phyloP scores from a whole-genome alignment of 1,140 invertebrate species.

The Lordiphosa mommai region DNA sequence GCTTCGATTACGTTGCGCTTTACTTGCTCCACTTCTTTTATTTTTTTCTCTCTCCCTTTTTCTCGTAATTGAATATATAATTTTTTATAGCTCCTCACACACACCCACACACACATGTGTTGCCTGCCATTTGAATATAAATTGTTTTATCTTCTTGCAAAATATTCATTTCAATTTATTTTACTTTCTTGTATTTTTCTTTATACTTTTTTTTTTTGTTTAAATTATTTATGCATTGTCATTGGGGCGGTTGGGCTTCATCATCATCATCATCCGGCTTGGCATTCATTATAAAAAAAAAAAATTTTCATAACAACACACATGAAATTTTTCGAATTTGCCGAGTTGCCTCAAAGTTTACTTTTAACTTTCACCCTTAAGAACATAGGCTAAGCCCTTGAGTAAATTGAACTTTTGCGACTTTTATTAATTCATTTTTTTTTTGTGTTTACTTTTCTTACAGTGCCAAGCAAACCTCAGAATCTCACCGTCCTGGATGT shows the following conservation, averaged over 20 bases:
- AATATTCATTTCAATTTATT: slow-evolving; percentile 78
- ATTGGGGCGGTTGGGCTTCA: slow-evolving; percentile 1
- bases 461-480: slow-evolving; percentile 90
- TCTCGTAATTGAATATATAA: slow-evolving; percentile 76
- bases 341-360: slow-evolving; percentile 10
- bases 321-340: slow-evolving; percentile 7
- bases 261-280: slow-evolving; percentile 23
- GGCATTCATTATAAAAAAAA: slow-evolving; percentile 37
- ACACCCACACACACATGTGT: slow-evolving; percentile 21
- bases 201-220: slow-evolving; percentile 34
- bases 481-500: slow-evolving; percentile 89
- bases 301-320: slow-evolving; percentile 23
- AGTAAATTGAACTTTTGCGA: slow-evolving; percentile 40
- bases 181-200: slow-evolving; percentile 28
- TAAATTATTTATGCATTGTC: slow-evolving; percentile 71
- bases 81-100: slow-evolving; percentile 42
- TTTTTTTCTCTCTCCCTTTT: slow-evolving; percentile 4
- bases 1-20: slow-evolving; percentile 73
- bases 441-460: slow-evolving; percentile 42
- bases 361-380: slow-evolving; percentile 24
- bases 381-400: slow-evolving; percentile 35
- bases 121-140: slow-evolving; percentile 72
- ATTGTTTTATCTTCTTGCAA: slow-evolving; percentile 73
- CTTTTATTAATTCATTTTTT: slow-evolving; percentile 31
- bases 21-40: slow-evolving; percentile 61